Base-by-base conservation (phyloP, 2,113 vertebrate species). In the Phylloscopus whistleri region DNA sequence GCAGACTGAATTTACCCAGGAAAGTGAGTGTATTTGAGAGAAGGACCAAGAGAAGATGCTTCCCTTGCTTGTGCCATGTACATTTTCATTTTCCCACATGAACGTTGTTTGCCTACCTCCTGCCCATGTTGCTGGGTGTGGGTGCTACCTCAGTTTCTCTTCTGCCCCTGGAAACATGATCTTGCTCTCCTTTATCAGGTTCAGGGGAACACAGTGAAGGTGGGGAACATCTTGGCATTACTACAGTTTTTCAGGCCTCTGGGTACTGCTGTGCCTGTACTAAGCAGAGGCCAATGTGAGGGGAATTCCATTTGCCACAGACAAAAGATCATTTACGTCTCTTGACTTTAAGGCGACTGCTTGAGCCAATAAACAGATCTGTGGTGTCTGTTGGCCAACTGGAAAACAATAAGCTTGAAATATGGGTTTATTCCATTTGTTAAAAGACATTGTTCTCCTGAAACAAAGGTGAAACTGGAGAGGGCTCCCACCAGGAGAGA, bases 231-330 rank as follows among this genome's bases (percentile, higher is more conserved):
- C 63, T 51, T 82, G 75, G 23, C 3, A 2, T 74, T 48, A 13
- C 7, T 59, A 5, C 30, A 24, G 0, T 13, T 16, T 33, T 74
- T 84, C 52, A 89, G 78, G 23, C 16, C 49, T 37, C 67, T 66
- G 35, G 53, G 43, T 55, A 27, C 78, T 81, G 70, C 58, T 81
- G 43, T 91, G 68, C 51, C 48, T 37, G 17, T 87, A 44, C 72
- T 62, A 52, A 85, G 69, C 56, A 21, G 63, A 70, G 67, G 39
- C 63, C 48, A n/a, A 0, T 28, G 39, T 35, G 56, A 78, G 96
- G 96, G 97, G 93, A 91, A 96, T 97, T 97, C 93, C 93, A 81
- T 75, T 76, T 89, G 77, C 90, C 66, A 63, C 84, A 78, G 59
- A 72, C 73, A 82, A 87, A 88, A 64, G 90, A 74, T 92, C 77